Conservation (phyloP, 1,140 invertebrate genomes). For the Lethocerus indicus region DNA sequence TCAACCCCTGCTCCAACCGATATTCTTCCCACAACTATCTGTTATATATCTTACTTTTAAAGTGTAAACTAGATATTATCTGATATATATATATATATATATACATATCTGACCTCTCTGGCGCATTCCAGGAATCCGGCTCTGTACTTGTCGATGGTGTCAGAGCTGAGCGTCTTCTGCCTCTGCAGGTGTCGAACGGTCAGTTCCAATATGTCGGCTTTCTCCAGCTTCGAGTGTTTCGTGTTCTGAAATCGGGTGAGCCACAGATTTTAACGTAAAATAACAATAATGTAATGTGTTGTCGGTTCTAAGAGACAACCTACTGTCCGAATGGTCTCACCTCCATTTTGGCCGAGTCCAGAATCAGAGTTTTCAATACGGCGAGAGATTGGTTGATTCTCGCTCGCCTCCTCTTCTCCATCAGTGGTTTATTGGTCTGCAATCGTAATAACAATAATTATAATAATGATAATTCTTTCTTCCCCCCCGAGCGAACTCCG, state of each 20-base stretch:
- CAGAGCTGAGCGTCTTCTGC: conserved; percentile 43
- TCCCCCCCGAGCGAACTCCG: no score
- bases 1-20: no score
- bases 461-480: no score
- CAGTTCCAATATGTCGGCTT: conserved; percentile 84
- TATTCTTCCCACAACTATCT: no score
- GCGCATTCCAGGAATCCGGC: conserved; percentile 71
- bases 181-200: conserved; percentile 74
- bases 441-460: conserved; percentile 19
- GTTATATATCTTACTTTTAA: no score
- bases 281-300: no score
- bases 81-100: neutral
- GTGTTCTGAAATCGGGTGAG: conserved; percentile 31
- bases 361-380: conserved; percentile 66
- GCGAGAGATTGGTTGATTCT: conserved; percentile 78
- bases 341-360: conserved; percentile 51
- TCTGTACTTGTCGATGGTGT: conserved; percentile 36
- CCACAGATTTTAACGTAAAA: no score
- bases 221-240: conserved; percentile 69
- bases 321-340: no score
- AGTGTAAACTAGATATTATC: no score
- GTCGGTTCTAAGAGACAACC: no score
- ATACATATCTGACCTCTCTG: conserved; percentile 35
- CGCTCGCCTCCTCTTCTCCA: conserved; percentile 76
- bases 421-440: conserved; percentile 75